Conservation (phyloP, 2,888 invertebrate species). For the Idaea straminata region DNA sequence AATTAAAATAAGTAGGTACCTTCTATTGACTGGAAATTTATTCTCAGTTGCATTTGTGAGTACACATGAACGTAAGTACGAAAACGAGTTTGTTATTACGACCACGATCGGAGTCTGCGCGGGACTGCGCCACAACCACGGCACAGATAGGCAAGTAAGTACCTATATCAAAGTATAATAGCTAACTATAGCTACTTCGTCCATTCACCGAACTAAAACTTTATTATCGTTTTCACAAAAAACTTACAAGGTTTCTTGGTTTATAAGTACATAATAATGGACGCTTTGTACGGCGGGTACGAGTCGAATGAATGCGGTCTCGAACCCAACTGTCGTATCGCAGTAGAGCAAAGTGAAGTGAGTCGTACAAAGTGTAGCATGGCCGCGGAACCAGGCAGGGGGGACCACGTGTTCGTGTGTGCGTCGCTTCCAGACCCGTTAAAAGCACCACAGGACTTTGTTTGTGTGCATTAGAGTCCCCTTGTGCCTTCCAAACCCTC, state of each 20-base stretch:
- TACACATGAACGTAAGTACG: conserved; percentile 29
- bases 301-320: conserved; percentile 50
- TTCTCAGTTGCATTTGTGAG: conserved; percentile 30
- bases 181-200: conserved; percentile 48
- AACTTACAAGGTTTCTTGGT: conserved; percentile 35
- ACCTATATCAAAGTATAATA: conserved; percentile 21
- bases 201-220: conserved; percentile 51
- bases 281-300: conserved; percentile 36
- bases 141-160: conserved; percentile 26
- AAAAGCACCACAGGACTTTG: conserved; percentile 31
- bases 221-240: conserved; percentile 40
- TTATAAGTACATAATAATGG: conserved; percentile 53
- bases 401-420: conserved; percentile 49
- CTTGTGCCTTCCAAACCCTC: conserved; percentile 31
- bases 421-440: conserved; percentile 36
- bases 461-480: conserved; percentile 47
- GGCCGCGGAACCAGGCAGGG: conserved; percentile 39
- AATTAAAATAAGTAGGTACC: conserved; percentile 5
- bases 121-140: conserved; percentile 41
- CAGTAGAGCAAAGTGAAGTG: conserved; percentile 46
- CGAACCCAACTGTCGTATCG: conserved; percentile 53
- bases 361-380: conserved; percentile 56
- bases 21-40: conserved; percentile 24
- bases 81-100: conserved; percentile 51
- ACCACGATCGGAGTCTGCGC: conserved; percentile 54